phyloP scores from a whole-genome alignment of 64 coral and sea anemone genomes.

The Acropora tenuis region DNA sequence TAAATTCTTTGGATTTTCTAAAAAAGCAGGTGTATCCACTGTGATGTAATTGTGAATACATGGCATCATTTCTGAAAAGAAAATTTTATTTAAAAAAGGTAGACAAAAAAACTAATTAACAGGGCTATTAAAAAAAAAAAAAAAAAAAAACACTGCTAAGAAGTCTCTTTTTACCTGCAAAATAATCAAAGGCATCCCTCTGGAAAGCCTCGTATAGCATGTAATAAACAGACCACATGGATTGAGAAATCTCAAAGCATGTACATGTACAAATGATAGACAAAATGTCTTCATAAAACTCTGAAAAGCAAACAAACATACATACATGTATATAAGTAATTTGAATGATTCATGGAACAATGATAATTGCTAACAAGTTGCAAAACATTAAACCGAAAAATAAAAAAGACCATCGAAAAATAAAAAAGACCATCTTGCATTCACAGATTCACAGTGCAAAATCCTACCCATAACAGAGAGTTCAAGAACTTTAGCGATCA shows the following conservation, averaged over 20 bases:
- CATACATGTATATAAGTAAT: background rate
- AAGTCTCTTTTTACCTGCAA: conserved; percentile 65
- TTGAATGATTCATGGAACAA: too few relatives aligned
- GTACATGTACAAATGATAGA: conserved; percentile 91
- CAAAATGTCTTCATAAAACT: conserved; percentile 90
- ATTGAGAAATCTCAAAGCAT: conserved; percentile 85
- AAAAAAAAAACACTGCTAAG: background rate
- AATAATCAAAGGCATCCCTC: conserved; percentile 93
- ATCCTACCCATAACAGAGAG: conserved; percentile 80
- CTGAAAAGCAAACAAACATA: conserved; percentile 19
- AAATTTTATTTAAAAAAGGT: too few relatives aligned
- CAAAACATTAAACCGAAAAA: too few relatives aligned
- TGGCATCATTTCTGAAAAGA: conserved; percentile 90
- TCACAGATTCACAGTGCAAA: background rate
- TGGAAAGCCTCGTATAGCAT: conserved; percentile 88
- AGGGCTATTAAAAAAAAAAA: background rate
- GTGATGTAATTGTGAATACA: conserved; percentile 89
- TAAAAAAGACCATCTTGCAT: too few relatives aligned
- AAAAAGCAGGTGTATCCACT: conserved; percentile 88
- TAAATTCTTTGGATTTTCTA: conserved; percentile 79
- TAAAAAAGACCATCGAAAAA: too few relatives aligned
- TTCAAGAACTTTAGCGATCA: conserved; percentile 79
- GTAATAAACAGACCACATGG: conserved; percentile 88
- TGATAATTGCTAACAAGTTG: too few relatives aligned
- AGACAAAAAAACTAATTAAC: too few relatives aligned